Evolutionary conservation across 2,888 invertebrate genomes (phyloP).

Genomic region (Rhimphoctona megacephalus): DNA sequence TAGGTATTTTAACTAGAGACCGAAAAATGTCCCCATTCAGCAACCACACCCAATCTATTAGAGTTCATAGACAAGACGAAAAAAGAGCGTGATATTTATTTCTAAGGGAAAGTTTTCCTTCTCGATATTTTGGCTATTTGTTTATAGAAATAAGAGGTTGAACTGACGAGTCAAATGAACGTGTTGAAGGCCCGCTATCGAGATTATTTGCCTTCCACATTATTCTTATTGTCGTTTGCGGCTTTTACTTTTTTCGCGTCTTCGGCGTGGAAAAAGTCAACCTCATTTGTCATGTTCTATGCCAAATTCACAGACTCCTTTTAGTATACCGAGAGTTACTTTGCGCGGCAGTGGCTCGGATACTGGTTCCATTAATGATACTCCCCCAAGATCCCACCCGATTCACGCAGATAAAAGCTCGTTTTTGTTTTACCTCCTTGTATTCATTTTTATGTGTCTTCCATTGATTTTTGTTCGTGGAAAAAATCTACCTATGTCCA

Average conservation of each 20-base stretch:
- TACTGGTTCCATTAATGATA: constrained; percentile 77
- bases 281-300: constrained; percentile 81
- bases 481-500: background rate
- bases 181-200: constrained; percentile 84
- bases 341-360: constrained; percentile 79
- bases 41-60: too few relatives aligned
- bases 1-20: too few relatives aligned
- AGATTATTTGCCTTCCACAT: constrained; percentile 81
- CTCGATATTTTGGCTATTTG: constrained; percentile 31
- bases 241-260: constrained; percentile 78
- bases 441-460: constrained; percentile 36
- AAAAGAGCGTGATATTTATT: background rate
- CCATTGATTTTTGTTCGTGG: background rate
- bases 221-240: constrained; percentile 80
- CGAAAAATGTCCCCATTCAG: too few relatives aligned
- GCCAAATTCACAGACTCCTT: constrained; percentile 79
- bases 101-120: background rate
- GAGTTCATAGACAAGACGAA: background rate
- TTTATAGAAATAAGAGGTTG: constrained; percentile 86
- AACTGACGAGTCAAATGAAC: constrained; percentile 85
- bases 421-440: constrained; percentile 48
- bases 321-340: constrained; percentile 82
- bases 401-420: constrained; percentile 77
- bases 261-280: constrained; percentile 81
- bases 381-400: constrained; percentile 77